These are phyloP conservation scores for Oxycera nigricornis DNA, from an alignment of 2,888 invertebrate species.

Conservation along the genomic window DNA sequence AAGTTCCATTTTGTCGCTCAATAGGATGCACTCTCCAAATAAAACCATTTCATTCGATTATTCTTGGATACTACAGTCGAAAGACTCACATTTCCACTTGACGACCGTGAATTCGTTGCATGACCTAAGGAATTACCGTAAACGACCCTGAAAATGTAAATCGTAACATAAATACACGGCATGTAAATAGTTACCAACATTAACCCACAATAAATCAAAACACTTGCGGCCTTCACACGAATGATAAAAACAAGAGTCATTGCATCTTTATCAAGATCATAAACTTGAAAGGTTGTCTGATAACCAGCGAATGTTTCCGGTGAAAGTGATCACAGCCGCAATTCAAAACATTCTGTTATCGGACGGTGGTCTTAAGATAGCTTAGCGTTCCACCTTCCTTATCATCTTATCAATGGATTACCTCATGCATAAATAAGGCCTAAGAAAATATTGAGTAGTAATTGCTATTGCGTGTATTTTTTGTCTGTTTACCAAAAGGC, in stretches of 20 bases:
- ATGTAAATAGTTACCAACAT: slow-evolving; percentile 2
- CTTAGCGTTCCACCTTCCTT: slow-evolving; percentile 20
- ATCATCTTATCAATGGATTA: slow-evolving; percentile 30
- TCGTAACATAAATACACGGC: not conserved
- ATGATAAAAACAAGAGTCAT: slow-evolving; percentile 16
- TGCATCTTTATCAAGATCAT: slow-evolving; percentile 25
- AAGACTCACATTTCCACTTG: too few species aligned
- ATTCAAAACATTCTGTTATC: slow-evolving; percentile 30
- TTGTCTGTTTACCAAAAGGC: slow-evolving; percentile 31
- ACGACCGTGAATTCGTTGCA: too few species aligned
- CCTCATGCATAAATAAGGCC: slow-evolving; percentile 24
- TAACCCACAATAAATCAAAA: slow-evolving; percentile 13
- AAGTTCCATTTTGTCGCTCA: too few species aligned
- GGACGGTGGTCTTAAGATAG: slow-evolving; percentile 22
- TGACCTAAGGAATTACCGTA: not conserved
- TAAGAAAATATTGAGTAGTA: slow-evolving; percentile 20
- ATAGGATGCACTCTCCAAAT: too few species aligned
- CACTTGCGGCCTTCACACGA: slow-evolving; percentile 27
- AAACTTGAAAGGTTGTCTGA: slow-evolving; percentile 35
- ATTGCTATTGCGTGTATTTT: slow-evolving; percentile 1
- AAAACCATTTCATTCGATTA: too few species aligned
- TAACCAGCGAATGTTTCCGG: slow-evolving; percentile 21
- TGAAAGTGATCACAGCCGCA: slow-evolving; percentile 24
- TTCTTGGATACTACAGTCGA: too few species aligned
- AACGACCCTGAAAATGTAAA: not conserved